phyloP scores from a whole-genome alignment of 2,113 vertebrate genomes.

The Morone chrysops region DNA sequence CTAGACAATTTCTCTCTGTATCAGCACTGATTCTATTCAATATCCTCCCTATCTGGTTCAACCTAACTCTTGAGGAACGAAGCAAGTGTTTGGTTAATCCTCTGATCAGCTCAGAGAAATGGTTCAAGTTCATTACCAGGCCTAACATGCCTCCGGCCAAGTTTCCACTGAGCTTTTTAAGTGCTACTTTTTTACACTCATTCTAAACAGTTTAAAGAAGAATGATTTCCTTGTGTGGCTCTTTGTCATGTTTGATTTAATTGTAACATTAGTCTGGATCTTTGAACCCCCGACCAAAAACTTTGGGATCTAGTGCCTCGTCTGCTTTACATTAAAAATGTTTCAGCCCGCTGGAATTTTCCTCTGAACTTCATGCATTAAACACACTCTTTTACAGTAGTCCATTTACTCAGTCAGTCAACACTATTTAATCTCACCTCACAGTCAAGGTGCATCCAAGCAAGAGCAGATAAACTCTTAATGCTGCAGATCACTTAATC shows the following conservation, averaged over 20 bases:
- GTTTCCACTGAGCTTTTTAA: slow-evolving; percentile 40
- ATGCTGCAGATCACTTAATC: slow-evolving; percentile 74
- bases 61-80: slow-evolving; percentile 17
- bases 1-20: background rate
- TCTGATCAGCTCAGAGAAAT: slow-evolving; percentile 45
- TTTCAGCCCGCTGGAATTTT: slow-evolving; percentile 10
- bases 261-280: background rate
- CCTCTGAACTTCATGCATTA: background rate
- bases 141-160: slow-evolving; percentile 15
- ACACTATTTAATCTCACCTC: slow-evolving; percentile 47
- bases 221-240: background rate
- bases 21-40: background rate
- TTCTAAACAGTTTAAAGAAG: slow-evolving; percentile 25
- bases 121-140: slow-evolving; percentile 59
- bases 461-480: slow-evolving; percentile 69
- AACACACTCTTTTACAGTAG: slow-evolving; percentile 13
- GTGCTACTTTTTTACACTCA: slow-evolving; percentile 26
- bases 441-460: slow-evolving; percentile 56
- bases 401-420: slow-evolving; percentile 25
- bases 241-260: background rate
- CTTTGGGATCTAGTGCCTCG: background rate
- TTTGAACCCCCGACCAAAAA: slow-evolving; percentile 8
- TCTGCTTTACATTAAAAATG: slow-evolving; percentile 14
- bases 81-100: slow-evolving; percentile 51
- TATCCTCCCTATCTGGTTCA: background rate